Conservation (phyloP, 2,797 vertebrate species). For the Glyptemys insculpta region DNA sequence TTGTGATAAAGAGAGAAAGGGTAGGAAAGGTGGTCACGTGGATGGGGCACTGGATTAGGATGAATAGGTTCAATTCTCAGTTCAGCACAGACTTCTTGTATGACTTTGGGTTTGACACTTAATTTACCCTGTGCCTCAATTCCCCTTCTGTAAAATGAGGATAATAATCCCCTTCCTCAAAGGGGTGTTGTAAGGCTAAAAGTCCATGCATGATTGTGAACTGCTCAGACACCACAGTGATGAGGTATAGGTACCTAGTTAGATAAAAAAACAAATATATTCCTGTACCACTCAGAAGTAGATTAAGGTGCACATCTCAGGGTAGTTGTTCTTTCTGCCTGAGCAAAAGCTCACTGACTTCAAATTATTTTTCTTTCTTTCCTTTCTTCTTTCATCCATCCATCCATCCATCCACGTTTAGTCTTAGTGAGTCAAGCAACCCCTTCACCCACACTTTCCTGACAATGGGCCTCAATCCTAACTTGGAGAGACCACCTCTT, state of each 20-base stretch:
- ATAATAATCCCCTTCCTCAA: not conserved
- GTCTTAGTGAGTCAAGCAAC: not conserved
- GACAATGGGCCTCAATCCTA: not conserved
- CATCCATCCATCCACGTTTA: not conserved
- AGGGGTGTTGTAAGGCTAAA: not conserved
- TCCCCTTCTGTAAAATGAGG: not conserved
- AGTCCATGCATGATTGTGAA: not conserved
- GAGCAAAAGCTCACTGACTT: rapidly evolving
- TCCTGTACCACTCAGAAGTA: not conserved
- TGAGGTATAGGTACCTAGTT: not conserved
- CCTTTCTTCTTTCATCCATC: not conserved
- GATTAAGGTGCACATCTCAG: not conserved
- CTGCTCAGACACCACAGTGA: not conserved
- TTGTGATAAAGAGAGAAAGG: not conserved
- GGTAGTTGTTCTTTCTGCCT: not conserved
- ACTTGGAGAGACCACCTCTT: not conserved
- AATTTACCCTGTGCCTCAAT: not conserved
- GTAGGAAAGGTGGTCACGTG: not conserved
- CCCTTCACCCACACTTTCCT: not conserved
- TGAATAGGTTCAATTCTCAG: not conserved
- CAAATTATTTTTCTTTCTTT: too few species aligned
- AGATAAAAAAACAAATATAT: not conserved
- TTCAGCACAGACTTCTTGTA: not conserved
- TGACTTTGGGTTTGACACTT: not conserved
- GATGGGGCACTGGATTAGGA: not conserved